Percentiles rank a stretch among this genome's conserved stretches.
These are phyloP conservation scores for Andrena cerasifolii DNA, from an alignment of 1,140 invertebrate species.

Conservation along the genomic window DNA sequence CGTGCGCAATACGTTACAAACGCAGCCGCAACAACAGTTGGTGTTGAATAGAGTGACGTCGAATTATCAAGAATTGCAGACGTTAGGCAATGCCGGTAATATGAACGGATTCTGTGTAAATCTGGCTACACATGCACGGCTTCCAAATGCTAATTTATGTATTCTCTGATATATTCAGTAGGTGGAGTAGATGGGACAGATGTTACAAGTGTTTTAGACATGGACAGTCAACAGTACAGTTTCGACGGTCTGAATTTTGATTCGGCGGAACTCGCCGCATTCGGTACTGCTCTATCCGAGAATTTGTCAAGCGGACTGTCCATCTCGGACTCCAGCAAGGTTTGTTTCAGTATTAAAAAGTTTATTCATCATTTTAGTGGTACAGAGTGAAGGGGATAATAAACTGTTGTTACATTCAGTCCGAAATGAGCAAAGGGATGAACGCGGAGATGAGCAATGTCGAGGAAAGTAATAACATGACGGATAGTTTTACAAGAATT, in stretches of 20 bases:
- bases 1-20: constrained; percentile 24
- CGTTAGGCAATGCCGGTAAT: constrained; percentile 46
- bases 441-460: constrained; percentile 1
- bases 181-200: constrained; percentile 23
- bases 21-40: constrained; percentile 30
- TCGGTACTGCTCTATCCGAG: constrained; percentile 62
- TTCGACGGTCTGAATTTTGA: constrained; percentile 63
- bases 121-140: background rate
- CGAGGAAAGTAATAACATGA: constrained; percentile 74
- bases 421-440: constrained; percentile 1
- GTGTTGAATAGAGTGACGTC: constrained; percentile 52
- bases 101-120: too few relatives aligned
- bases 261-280: constrained; percentile 62
- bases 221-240: constrained; percentile 70
- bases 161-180: background rate
- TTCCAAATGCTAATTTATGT: background rate
- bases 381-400: background rate
- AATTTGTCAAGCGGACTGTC: constrained; percentile 68
- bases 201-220: constrained; percentile 57
- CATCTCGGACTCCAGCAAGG: constrained; percentile 61
- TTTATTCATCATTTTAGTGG: background rate
- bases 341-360: constrained; percentile 13
- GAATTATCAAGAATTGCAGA: constrained; percentile 52
- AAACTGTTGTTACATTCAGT: constrained; percentile 38
- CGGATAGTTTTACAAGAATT: constrained; percentile 82